Conservation (phyloP, 2,888 invertebrate species). For the Tachina lurida region DNA sequence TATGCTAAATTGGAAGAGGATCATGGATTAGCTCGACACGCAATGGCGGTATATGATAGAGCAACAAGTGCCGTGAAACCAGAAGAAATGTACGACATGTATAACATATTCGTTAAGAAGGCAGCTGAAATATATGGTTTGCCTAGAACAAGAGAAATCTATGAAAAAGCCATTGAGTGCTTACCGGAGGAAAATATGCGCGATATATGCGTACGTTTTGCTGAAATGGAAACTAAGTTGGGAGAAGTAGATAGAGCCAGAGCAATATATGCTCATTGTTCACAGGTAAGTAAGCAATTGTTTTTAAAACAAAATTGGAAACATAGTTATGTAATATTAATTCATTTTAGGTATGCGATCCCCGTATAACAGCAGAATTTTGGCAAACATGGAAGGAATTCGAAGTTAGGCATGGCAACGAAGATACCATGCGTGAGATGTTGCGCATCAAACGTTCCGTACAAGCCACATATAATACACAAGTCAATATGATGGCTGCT, state of each 20-base stretch:
- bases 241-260: slow-evolving; percentile 99
- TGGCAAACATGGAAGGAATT: slow-evolving; percentile 99
- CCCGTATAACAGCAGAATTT: slow-evolving; percentile 96
- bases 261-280: slow-evolving; percentile 98
- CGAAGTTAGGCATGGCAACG: slow-evolving; percentile 99
- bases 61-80: slow-evolving; percentile 96
- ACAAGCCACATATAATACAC: slow-evolving; percentile 98
- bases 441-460: slow-evolving; percentile 98
- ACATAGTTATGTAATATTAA: not conserved
- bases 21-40: slow-evolving; percentile 97
- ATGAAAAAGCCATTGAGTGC: slow-evolving; percentile 98
- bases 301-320: not conserved
- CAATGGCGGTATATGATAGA: slow-evolving; percentile 99
- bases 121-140: slow-evolving; percentile 99
- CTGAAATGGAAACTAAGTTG: slow-evolving; percentile 98
- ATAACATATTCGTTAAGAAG: slow-evolving; percentile 98
- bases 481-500: slow-evolving; percentile 99
- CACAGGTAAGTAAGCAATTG: slow-evolving; percentile 88
- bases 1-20: slow-evolving; percentile 99
- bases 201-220: slow-evolving; percentile 97
- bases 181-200: slow-evolving; percentile 94
- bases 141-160: slow-evolving; percentile 97
- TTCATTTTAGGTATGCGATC: slow-evolving; percentile 88
- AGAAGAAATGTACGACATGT: slow-evolving; percentile 98
- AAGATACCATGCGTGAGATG: slow-evolving; percentile 99